A percentile compares a stretch with the other conserved stretches of the same genome.
phyloP scores from a whole-genome alignment of 2,113 vertebrate species.

The Piprites chloris region DNA sequence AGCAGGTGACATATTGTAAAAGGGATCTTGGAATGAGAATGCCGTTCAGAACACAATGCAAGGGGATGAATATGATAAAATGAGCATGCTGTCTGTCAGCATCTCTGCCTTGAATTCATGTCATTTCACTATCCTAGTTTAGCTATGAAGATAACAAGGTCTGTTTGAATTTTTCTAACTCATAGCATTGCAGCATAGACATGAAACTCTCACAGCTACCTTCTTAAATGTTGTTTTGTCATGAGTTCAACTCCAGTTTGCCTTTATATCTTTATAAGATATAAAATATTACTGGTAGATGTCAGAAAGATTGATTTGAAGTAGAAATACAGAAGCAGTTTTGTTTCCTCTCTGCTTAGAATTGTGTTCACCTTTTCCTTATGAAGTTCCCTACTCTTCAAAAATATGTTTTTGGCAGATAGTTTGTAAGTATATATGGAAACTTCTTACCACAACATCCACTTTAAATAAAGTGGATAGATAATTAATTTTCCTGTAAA shows the following conservation, averaged over 20 bases:
- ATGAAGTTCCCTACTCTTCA: not conserved
- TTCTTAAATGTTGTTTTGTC: not conserved
- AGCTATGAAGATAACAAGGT: not conserved
- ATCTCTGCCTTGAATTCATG: not conserved
- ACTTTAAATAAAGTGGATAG: not conserved
- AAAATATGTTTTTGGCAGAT: not conserved
- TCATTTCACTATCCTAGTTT: not conserved
- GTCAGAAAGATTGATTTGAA: not conserved
- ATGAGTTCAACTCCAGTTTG: not conserved
- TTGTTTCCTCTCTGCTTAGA: not conserved
- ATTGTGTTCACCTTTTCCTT: not conserved
- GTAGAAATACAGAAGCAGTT: not conserved
- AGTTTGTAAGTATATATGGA: not conserved
- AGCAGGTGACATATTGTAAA: not conserved
- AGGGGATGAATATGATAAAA: not conserved
- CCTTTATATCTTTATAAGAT: too few species aligned
- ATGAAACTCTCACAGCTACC: not conserved
- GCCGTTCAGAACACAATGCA: not conserved
- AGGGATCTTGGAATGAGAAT: not conserved
- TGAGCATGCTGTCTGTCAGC: not conserved
- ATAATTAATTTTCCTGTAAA: not conserved
- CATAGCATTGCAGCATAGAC: not conserved
- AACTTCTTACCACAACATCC: not conserved
- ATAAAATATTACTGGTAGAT: not conserved
- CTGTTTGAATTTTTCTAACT: not conserved